Conservation (phyloP, 2,888 invertebrate species). For the Lymantria dispar region DNA sequence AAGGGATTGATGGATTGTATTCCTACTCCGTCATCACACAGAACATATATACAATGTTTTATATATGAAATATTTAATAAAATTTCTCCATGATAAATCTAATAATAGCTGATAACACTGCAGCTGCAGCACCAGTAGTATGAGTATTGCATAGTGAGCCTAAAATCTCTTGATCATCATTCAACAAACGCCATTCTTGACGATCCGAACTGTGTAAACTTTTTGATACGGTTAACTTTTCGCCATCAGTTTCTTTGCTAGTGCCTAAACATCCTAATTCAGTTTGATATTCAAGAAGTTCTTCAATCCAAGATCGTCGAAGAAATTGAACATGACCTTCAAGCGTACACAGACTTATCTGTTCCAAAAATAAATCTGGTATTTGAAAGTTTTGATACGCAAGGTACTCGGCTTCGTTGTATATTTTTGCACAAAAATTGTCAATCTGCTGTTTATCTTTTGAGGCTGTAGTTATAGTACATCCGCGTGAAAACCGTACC, state of each 20-base stretch:
- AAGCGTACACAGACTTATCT: constrained; percentile 44
- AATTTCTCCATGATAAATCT: constrained; percentile 9
- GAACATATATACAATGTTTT: too few relatives aligned
- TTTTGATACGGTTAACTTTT: background rate
- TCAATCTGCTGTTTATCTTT: constrained; percentile 32
- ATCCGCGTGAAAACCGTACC: constrained; percentile 10
- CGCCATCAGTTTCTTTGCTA: background rate
- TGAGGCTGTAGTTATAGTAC: background rate
- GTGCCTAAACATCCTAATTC: constrained; percentile 44
- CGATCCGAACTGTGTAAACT: background rate
- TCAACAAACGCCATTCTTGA: background rate
- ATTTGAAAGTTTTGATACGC: constrained; percentile 28
- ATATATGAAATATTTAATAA: background rate
- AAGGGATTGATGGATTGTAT: too few relatives aligned
- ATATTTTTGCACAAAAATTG: constrained; percentile 35
- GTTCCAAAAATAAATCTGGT: constrained; percentile 50
- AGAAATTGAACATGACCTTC: constrained; percentile 47
- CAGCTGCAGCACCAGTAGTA: constrained; percentile 7
- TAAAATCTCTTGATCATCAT: constrained; percentile 1
- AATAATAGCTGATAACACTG: constrained; percentile 3
- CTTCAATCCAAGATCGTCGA: constrained; percentile 39
- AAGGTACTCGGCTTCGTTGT: constrained; percentile 44
- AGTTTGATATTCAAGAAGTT: constrained; percentile 37
- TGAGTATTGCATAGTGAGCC: constrained; percentile 9
- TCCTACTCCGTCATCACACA: too few relatives aligned